Conservation (phyloP, 2,113 vertebrate genomes). For the Noctilio leporinus region DNA sequence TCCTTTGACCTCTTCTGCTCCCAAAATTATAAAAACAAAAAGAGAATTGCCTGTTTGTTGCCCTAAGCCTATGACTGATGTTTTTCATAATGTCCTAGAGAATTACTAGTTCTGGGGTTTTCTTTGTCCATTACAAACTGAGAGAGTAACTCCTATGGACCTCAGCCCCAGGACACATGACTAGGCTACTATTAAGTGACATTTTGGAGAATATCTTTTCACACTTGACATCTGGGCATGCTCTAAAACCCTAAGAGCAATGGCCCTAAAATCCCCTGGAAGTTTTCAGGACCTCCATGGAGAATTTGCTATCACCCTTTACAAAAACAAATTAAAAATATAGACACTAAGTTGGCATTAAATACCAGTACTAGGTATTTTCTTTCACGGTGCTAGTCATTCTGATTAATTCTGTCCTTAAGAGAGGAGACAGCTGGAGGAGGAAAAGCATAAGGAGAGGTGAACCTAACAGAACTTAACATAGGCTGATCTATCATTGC, state of each 20-base stretch:
- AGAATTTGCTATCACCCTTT: not conserved
- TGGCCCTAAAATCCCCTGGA: not conserved
- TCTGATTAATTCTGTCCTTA: constrained; percentile 2
- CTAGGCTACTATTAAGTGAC: not conserved
- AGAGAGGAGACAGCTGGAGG: not conserved
- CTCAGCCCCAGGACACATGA: not conserved
- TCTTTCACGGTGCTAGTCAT: not conserved
- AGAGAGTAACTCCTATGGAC: not conserved
- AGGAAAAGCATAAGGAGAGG: not conserved
- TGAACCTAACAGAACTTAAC: no score
- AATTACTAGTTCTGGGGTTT: not conserved
- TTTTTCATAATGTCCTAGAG: not conserved
- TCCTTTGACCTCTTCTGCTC: constrained; percentile 6
- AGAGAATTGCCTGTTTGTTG: not conserved
- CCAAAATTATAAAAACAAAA: constrained; percentile 32
- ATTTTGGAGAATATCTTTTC: not conserved
- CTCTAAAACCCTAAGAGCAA: not conserved
- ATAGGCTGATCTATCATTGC: no score
- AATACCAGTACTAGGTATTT: not conserved
- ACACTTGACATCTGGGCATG: not conserved
- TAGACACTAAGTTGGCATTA: not conserved
- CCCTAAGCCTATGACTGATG: not conserved
- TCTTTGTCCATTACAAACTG: not conserved
- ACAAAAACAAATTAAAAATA: not conserved
- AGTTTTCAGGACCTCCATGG: not conserved